Evolutionary conservation across 2,888 invertebrate genomes (phyloP).

Genomic region (Heliconius ismenius): DNA sequence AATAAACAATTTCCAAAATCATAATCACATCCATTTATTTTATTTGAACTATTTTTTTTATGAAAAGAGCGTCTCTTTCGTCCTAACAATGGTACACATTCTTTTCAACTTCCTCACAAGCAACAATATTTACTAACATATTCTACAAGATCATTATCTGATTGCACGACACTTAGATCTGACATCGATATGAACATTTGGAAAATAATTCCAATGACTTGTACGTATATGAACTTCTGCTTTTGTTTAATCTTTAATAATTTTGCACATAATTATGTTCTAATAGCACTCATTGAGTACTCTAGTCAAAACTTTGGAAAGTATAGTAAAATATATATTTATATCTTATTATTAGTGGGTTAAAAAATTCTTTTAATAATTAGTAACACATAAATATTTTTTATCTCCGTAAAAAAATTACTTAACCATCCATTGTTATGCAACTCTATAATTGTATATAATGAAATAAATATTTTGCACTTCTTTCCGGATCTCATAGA

Average conservation of each 20-base stretch:
- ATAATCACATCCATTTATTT: not conserved
- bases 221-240: conserved; percentile 21
- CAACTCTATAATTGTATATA: not conserved
- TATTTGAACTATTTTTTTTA: not conserved
- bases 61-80: not conserved
- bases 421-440: not conserved
- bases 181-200: conserved; percentile 35
- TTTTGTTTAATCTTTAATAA: too few relatives aligned
- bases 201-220: conserved; percentile 31
- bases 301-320: not conserved
- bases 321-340: not conserved
- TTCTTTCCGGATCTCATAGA: not conserved
- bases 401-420: not conserved
- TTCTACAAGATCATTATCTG: not conserved
- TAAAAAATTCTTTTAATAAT: not conserved
- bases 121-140: conserved; percentile 29
- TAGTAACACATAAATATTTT: not conserved
- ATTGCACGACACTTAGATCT: not conserved
- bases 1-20: not conserved
- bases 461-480: not conserved
- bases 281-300: not conserved
- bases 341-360: too few relatives aligned
- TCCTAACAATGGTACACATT: conserved; percentile 24
- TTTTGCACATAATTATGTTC: not conserved
- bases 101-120: conserved; percentile 13